Evolutionary conservation across 2,888 invertebrate species (phyloP).

Genomic region (Argynnis bischoffii): DNA sequence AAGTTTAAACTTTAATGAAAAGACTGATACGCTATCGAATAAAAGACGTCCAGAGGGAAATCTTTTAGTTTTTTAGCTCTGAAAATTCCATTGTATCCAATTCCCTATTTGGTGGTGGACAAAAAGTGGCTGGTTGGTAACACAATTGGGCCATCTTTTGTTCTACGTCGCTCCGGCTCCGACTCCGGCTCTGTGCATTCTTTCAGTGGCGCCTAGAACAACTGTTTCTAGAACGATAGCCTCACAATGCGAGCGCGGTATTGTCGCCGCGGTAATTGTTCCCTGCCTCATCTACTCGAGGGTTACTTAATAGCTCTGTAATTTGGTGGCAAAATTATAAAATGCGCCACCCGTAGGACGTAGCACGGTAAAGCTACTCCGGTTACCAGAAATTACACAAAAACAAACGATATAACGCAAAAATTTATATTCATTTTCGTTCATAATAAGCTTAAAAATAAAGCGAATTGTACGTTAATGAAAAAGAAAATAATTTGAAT

Average conservation of each 20-base stretch:
- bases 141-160: conserved; percentile 66
- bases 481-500: conserved; percentile 42
- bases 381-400: conserved; percentile 32
- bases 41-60: conserved; percentile 37
- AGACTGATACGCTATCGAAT: conserved; percentile 33
- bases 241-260: conserved; percentile 60
- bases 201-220: conserved; percentile 58
- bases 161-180: conserved; percentile 45
- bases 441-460: conserved; percentile 37
- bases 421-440: conserved; percentile 33
- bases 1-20: conserved; percentile 22
- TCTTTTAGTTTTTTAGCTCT: conserved; percentile 42
- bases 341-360: conserved; percentile 24
- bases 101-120: conserved; percentile 56
- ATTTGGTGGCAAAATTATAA: conserved; percentile 46
- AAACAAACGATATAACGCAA: conserved; percentile 31
- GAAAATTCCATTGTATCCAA: conserved; percentile 54
- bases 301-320: conserved; percentile 59
- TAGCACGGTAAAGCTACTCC: conserved; percentile 21
- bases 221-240: conserved; percentile 66
- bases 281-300: conserved; percentile 61
- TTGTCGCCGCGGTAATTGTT: conserved; percentile 66
- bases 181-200: conserved; percentile 50
- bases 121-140: conserved; percentile 59
- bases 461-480: conserved; percentile 39